Base-by-base conservation (phyloP, 2,888 invertebrate species). In the Julus scandinavius region DNA sequence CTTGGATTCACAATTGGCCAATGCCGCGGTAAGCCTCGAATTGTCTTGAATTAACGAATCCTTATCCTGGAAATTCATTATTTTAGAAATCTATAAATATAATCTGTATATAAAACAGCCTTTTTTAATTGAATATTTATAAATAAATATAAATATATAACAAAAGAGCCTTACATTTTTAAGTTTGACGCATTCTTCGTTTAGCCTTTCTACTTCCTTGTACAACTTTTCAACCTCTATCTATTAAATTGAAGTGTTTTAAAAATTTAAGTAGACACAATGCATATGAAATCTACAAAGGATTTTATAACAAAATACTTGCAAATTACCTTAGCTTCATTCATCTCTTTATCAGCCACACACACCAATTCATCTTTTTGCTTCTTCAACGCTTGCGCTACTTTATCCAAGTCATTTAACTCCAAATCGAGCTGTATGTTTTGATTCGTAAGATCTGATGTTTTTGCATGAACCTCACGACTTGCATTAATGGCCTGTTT, bases 301-400 rank as follows among this genome's bases (percentile, higher is more conserved):
- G 6, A 45, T 45, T 2, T 45, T 45, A 45, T 6, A 45, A 86
- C 13, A 86, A 20, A 50, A 87, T 20, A 49, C n/a, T 50, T 54
- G 13, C 7, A 40, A 2, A 11, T 7, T 49, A 88, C 88, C 84
- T 88, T 88, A 7, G 88, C 88, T 20, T 88, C 88, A 17, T 84
- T 84, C 88, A 88, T 88, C 20, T 88, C 88, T 40, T 84, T 88
- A 84, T 88, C 88, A 50, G 88, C 88, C 13, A 50, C 50, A 6
- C 17, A 13, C 0, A 88, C 45, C 49, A 88, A 50, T 50, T 88
- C 88, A 17, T 88, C 72, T 45, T 88, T 88, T 15, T 88, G 88
- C 40, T 83, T 88, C 17, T 49, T 80, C 38, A 88, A 50, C 29
- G 84, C 84, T 50, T 88, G 63, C 1, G 88, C 88, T 7, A 88